These are phyloP conservation scores for Lepidurus couesii DNA, from an alignment of 1,140 invertebrate species.

Conservation along the genomic window DNA sequence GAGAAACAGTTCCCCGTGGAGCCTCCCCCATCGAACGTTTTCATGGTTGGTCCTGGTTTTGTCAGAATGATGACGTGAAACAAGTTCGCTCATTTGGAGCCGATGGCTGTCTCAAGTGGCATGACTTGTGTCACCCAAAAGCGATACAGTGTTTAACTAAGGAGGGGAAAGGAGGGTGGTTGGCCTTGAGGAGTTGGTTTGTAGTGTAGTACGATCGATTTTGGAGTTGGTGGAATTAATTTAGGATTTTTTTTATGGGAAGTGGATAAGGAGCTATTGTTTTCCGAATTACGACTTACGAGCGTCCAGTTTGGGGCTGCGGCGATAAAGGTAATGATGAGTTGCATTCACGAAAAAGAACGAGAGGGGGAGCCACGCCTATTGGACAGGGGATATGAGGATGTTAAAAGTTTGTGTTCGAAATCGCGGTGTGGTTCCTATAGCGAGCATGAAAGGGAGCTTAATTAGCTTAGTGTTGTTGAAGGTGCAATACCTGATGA, in stretches of 20 bases:
- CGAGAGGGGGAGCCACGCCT: conserved; percentile 1
- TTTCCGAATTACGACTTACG: background rate
- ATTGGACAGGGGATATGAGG: background rate
- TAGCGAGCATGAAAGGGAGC: conserved; percentile 10
- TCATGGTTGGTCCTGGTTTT: background rate
- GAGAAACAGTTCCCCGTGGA: background rate
- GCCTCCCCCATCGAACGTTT: background rate
- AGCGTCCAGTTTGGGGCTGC: background rate
- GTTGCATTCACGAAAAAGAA: background rate
- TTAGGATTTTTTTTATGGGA: background rate
- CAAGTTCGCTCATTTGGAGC: background rate
- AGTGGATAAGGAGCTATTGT: background rate
- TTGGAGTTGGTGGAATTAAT: background rate
- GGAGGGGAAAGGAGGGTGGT: background rate
- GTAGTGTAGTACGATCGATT: background rate
- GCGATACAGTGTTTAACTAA: no score
- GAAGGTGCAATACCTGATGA: conserved; percentile 13
- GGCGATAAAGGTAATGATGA: conserved; percentile 15
- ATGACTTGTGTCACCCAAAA: no score
- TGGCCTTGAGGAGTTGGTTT: background rate
- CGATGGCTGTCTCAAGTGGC: background rate
- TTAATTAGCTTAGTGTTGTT: conserved; percentile 9
- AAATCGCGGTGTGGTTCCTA: background rate
- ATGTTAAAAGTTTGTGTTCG: background rate
- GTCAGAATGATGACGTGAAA: background rate